Base-by-base conservation (phyloP, 37 sponge, comb jelly and placozoan genomes). In the Aplysina aerophoba region DNA sequence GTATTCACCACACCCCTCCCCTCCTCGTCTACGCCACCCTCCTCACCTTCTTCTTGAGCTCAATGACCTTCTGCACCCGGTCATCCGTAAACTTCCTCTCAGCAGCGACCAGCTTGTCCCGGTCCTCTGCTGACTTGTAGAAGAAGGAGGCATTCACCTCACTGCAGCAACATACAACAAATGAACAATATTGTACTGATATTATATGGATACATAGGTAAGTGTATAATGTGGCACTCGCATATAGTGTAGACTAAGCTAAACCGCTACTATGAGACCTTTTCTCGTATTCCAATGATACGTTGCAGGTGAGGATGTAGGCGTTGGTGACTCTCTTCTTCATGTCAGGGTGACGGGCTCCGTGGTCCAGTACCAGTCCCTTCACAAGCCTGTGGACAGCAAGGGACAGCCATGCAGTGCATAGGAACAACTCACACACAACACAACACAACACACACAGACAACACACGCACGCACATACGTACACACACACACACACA, bases 281-380 rank as follows among this genome's bases (percentile, higher is more conserved):
- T 82, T 99, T 99, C 85, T 99, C 99, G 62, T 99, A 97, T 84
- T 99, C 99, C 89, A 99, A n/a, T 20, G 97, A 95, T n/a, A 99
- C 99, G 57, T 99, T 99, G 88, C 99, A 99, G 0, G 99, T 97
- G 54, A 99, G 93, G 37, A 99, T 97, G 80, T 77, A 99, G 24
- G 99, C 96, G 85, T 99, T 84, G 33, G 84, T 88, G 56, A 97
- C 93, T 67, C 90, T 91, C 84, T 94, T 97, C 75, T 75, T 72
- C 99, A 99, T 99, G 82, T 97, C 95, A 25, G 99, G 98, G 71
- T 99, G 99, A 20, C 99, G 79, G 13, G 98, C 94, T 21, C 99
- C 99, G 71, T 99, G 99, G 77, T 99, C 99, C 90, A 97, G 34
- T 25, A 99, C 99, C 4, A 99, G 64, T 34, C 99, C 99, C 28